Percentiles rank a stretch among this genome's conserved stretches.
Conservation (phyloP, 2,113 vertebrate species). For the cattle (Bos taurus) region ARS-UCD2.0 NC_037357.1:20018501-20019000, state of each 20-base stretch:
- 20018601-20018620: not conserved
- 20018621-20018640: not conserved
- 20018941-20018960: not conserved
- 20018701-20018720: not conserved
- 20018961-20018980: not conserved
- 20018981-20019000: not conserved
- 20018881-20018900: not conserved
- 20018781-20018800: not conserved
- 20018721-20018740: not conserved
- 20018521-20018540: constrained; percentile 1
- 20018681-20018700: not conserved
- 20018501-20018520: not conserved
- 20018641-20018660: not conserved
- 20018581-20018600: not conserved
- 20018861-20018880: not conserved
- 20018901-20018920: not conserved
- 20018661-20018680: not conserved
- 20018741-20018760: not conserved
- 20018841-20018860: not conserved
- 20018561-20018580: not conserved
- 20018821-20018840: not conserved
- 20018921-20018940: not conserved
- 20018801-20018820: not conserved
- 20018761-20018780: not conserved
- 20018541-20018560: not conserved